Evolutionary conservation across 1,140 invertebrate species (phyloP).

Genomic region (Arion vulgaris): DNA sequence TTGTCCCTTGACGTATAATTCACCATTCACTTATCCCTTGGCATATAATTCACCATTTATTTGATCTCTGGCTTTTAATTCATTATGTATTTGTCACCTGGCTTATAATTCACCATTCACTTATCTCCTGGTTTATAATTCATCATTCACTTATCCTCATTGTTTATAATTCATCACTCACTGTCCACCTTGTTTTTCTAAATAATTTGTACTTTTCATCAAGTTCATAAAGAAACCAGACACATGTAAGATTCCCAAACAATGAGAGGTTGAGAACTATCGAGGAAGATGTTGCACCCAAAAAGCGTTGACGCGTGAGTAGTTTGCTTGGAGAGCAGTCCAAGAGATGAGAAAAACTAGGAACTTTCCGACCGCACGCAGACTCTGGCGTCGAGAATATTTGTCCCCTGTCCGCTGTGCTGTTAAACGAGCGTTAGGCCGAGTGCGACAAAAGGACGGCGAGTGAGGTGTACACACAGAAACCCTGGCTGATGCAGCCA

Average conservation of each 20-base stretch:
- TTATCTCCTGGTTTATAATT: too few species aligned
- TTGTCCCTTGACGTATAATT: too few species aligned
- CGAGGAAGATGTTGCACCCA: not conserved
- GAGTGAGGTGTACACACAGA: not conserved
- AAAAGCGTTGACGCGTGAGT: not conserved
- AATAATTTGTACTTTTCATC: too few species aligned
- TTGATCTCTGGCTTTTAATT: too few species aligned
- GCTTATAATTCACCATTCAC: too few species aligned
- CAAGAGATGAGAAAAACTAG: not conserved
- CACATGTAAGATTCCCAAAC: not conserved
- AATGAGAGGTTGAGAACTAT: not conserved
- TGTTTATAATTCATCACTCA: too few species aligned
- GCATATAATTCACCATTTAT: too few species aligned
- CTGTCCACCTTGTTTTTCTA: too few species aligned
- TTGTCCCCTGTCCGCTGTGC: not conserved
- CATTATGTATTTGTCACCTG: too few species aligned
- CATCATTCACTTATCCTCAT: too few species aligned
- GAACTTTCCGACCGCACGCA: not conserved
- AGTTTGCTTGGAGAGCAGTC: not conserved
- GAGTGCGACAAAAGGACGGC: not conserved
- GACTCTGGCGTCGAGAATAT: not conserved
- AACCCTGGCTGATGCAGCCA: not conserved
- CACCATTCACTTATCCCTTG: too few species aligned
- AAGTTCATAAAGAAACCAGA: too few species aligned
- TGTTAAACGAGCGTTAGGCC: conserved; percentile 3